Base-by-base conservation (phyloP, 2,888 invertebrate species). In the Xestia xanthographa region DNA sequence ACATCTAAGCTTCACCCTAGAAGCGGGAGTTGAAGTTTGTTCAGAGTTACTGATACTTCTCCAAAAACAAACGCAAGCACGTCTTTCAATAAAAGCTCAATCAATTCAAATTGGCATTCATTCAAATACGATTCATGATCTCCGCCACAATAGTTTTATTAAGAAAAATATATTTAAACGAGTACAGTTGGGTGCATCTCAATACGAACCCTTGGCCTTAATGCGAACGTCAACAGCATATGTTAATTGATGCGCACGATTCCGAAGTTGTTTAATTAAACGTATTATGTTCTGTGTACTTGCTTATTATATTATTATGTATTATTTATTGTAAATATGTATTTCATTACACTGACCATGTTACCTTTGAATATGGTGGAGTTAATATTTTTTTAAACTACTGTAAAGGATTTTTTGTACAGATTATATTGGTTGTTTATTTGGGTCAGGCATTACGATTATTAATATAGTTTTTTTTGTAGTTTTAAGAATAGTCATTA, bases 131-230 rank as follows among this genome's bases (percentile, higher is more conserved):
- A 66, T 45, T 68, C 85, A 67, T 71, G 83, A 66, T 83, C 45
- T 62, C 34, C 34, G 65, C 22, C 50, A 85, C 60, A 77, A 82
- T 74, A 74, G 38, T 74, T 63, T 83, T 82, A 78, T 62, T 69
- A 82, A 78, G 74, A 77, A 82, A 58, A 74, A 72, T 82, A 53
- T 67, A 73, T 77, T 85, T 66, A 45, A 69, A 82, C 48, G 72
- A 85, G 26, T 82, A 73, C 62, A 85, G 86, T 85, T 83, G 72
- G 72, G 34, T 80, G 81, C 75, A 75, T 77, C 87, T 84, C 72
- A 80, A 83, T 75, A 68, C 70, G 65, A 74, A 86, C 90, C 92
- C 93, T 93, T 94, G 93, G 92, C 92, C 94, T 90, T 93, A 92
- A 93, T 94, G 87, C 80, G 85, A 87, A 75, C 87, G 90, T 91